Percentiles rank a stretch among this genome's conserved stretches.
Conservation (phyloP, 1,140 invertebrate species). For the Diplogasteroides magnus region DNA sequence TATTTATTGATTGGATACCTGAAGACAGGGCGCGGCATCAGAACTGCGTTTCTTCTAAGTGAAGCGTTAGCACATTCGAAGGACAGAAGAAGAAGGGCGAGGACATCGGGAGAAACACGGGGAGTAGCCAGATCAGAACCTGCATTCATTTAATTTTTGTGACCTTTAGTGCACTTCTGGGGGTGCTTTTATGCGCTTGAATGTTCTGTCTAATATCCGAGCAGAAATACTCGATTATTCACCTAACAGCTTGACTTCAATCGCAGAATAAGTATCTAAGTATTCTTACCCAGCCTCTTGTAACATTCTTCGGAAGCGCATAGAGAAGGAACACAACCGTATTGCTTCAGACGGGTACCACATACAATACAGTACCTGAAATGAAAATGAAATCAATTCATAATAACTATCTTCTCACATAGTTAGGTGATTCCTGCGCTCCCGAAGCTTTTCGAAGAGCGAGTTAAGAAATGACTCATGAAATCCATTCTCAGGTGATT, state of each 20-base stretch:
- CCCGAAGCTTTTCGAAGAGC: no score
- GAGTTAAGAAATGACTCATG: no score
- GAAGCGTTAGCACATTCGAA: neutral
- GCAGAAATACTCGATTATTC: neutral
- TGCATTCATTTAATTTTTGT: neutral
- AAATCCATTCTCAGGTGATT: no score
- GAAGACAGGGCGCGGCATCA: neutral
- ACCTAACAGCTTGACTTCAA: neutral
- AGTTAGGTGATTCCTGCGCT: no score
- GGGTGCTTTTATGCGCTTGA: no score
- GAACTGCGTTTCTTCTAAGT: neutral
- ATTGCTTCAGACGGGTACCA: neutral
- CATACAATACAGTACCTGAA: neutral
- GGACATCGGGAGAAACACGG: neutral
- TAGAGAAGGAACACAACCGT: neutral
- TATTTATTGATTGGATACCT: neutral
- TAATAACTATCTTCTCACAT: no score
- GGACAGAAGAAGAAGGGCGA: neutral
- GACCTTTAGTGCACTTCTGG: no score
- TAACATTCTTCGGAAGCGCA: neutral
- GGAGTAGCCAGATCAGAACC: neutral
- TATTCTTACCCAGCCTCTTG: neutral
- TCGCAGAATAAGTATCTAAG: neutral
- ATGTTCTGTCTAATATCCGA: no score
- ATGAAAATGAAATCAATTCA: neutral